Conservation (phyloP, 2,888 invertebrate species). For the Plemyria rubiginata region DNA sequence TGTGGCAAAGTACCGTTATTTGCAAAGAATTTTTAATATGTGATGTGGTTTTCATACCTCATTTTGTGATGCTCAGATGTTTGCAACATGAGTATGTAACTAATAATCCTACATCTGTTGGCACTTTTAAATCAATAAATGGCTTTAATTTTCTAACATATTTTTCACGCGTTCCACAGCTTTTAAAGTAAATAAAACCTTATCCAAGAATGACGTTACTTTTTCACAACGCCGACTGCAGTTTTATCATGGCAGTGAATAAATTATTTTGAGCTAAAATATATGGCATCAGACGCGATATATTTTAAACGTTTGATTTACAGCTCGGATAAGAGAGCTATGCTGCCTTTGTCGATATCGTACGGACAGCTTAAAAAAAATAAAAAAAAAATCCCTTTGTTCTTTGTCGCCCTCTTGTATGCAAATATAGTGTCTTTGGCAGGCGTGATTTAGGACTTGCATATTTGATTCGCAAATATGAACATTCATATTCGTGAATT, state of each 20-base stretch:
- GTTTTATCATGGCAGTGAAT: slow-evolving; percentile 37
- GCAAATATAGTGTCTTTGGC: slow-evolving; percentile 67
- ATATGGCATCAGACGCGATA: slow-evolving; percentile 47
- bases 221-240: slow-evolving; percentile 26
- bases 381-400: slow-evolving; percentile 65
- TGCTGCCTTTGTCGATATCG: slow-evolving; percentile 69
- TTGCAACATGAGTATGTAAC: too few species aligned
- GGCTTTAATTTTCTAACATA: too few species aligned
- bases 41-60: too few species aligned
- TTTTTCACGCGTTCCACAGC: neutral
- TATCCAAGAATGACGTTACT: slow-evolving; percentile 15
- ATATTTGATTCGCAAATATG: slow-evolving; percentile 70
- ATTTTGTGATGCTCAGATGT: too few species aligned
- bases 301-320: slow-evolving; percentile 63
- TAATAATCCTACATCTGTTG: too few species aligned
- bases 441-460: slow-evolving; percentile 72
- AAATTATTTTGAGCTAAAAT: slow-evolving; percentile 43
- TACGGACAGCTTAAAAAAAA: slow-evolving; percentile 54
- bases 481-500: slow-evolving; percentile 34
- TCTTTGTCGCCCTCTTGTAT: slow-evolving; percentile 81
- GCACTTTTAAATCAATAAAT: too few species aligned
- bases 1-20: too few species aligned
- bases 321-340: slow-evolving; percentile 43
- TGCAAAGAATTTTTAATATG: too few species aligned
- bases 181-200: slow-evolving; percentile 12